A percentile compares a stretch with the other conserved stretches of the same genome.
These are phyloP conservation scores for Dicerorhinus sumatrensis DNA, from an alignment of 2,113 vertebrate species.

Conservation along the genomic window DNA sequence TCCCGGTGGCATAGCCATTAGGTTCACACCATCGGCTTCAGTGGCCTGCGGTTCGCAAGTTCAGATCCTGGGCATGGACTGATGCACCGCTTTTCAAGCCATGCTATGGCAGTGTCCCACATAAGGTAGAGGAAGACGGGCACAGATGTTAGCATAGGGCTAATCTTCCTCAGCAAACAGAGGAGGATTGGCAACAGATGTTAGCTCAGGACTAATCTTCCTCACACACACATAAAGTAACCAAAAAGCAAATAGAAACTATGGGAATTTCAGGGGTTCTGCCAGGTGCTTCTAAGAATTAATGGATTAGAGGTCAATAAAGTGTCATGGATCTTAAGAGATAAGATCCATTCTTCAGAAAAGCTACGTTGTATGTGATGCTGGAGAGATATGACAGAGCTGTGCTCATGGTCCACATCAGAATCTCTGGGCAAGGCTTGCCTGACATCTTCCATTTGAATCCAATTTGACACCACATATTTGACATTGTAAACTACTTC, in stretches of 20 bases:
- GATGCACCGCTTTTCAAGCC: too few species aligned
- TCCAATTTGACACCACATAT: background rate
- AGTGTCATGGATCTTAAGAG: background rate
- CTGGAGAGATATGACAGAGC: background rate
- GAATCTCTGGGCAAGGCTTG: background rate
- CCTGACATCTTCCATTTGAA: background rate
- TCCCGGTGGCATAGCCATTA: too few species aligned
- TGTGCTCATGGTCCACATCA: background rate
- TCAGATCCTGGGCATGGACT: too few species aligned
- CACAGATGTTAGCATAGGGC: too few species aligned
- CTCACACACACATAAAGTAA: background rate
- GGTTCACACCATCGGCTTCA: too few species aligned
- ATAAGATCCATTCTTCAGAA: background rate
- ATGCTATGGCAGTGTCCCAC: too few species aligned
- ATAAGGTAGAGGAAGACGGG: too few species aligned
- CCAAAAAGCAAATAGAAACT: background rate
- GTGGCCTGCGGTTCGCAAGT: too few species aligned
- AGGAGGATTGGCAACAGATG: too few species aligned
- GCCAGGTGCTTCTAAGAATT: background rate
- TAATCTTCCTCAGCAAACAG: too few species aligned
- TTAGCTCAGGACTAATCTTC: too few species aligned
- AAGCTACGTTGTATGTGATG: background rate
- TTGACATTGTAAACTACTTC: background rate
- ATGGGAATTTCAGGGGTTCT: background rate
- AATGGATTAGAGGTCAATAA: background rate